phyloP scores from a whole-genome alignment of 2,888 invertebrate species.

The Erynnis tages region DNA sequence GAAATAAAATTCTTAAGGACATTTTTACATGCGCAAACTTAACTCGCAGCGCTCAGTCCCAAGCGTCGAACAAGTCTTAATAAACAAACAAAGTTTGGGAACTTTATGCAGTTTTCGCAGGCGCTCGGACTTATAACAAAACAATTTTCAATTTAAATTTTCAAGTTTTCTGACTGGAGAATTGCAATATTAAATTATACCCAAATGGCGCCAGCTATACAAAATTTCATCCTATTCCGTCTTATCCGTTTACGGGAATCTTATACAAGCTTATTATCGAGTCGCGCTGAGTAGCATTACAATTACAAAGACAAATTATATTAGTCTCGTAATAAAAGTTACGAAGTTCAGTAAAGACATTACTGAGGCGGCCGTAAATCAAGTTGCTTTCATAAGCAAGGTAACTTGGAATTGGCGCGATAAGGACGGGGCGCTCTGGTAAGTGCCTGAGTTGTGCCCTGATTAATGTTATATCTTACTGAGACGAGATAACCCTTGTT shows the following conservation, averaged over 20 bases:
- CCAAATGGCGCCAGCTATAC: slow-evolving; percentile 12
- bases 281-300: background rate
- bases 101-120: slow-evolving; percentile 23
- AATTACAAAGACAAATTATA: slow-evolving; percentile 24
- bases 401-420: slow-evolving; percentile 25
- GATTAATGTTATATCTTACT: slow-evolving; percentile 19
- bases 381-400: slow-evolving; percentile 25
- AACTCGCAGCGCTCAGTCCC: background rate
- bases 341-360: slow-evolving; percentile 24
- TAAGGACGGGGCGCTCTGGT: slow-evolving; percentile 9
- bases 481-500: slow-evolving; percentile 16
- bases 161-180: slow-evolving; percentile 19
- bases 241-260: background rate
- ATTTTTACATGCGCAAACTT: slow-evolving; percentile 1
- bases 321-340: slow-evolving; percentile 23
- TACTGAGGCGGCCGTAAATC: slow-evolving; percentile 20
- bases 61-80: slow-evolving; percentile 19
- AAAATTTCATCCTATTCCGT: background rate
- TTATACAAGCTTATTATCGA: slow-evolving; percentile 1
- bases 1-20: slow-evolving; percentile 1
- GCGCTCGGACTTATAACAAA: slow-evolving; percentile 23
- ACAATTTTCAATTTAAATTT: slow-evolving; percentile 26
- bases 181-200: slow-evolving; percentile 16
- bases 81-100: slow-evolving; percentile 23
- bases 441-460: slow-evolving; percentile 14